Percentiles rank a stretch among this genome's conserved stretches.
Evolutionary conservation across 2,113 vertebrate genomes (phyloP).

Genomic region (Phycodurus eques): DNA sequence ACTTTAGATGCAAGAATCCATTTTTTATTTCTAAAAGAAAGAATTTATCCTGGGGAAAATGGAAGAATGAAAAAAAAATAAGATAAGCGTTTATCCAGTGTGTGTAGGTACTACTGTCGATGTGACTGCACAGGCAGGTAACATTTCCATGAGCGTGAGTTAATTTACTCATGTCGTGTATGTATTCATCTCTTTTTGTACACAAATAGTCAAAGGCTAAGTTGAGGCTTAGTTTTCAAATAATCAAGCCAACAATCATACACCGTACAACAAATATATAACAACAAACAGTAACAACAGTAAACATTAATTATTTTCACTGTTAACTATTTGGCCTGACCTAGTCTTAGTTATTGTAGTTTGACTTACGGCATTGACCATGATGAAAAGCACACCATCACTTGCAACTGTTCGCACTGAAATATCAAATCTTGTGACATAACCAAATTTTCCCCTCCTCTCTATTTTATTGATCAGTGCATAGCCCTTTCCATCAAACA

Average conservation of each 20-base stretch:
- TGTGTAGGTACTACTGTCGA: neutral
- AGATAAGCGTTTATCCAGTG: neutral
- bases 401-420: conserved; percentile 88
- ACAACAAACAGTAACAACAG: neutral
- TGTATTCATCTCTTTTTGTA: neutral
- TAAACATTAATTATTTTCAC: neutral
- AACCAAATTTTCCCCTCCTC: conserved; percentile 77
- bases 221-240: neutral
- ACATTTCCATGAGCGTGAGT: neutral
- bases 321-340: neutral
- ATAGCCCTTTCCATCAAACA: conserved; percentile 93
- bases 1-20: conserved; percentile 83
- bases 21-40: conserved; percentile 89
- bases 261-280: neutral
- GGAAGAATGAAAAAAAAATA: conserved; percentile 8
- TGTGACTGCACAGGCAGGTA: neutral
- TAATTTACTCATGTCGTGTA: neutral
- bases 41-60: conserved; percentile 80
- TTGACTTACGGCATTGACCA: conserved; percentile 86
- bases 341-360: neutral
- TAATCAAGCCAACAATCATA: neutral
- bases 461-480: conserved; percentile 88
- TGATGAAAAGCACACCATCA: conserved; percentile 84
- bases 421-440: conserved; percentile 93
- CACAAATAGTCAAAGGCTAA: neutral